Evolutionary conservation across 2,888 invertebrate genomes (phyloP).

Genomic region (Automeris io): DNA sequence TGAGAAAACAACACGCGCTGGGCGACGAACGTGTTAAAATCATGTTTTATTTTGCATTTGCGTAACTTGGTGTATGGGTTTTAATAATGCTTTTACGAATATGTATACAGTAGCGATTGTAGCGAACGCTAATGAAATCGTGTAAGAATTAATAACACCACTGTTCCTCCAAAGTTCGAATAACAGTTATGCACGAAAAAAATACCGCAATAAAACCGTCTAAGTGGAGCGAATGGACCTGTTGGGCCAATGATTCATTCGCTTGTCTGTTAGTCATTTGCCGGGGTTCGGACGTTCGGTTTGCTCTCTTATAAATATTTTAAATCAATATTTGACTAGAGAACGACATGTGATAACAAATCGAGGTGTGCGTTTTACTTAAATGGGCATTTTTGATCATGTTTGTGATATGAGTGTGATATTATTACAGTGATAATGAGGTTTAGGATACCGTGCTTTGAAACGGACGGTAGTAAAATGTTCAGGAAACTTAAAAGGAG

Average conservation of each 20-base stretch:
- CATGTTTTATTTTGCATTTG: too few species aligned
- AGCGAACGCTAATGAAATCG: not conserved
- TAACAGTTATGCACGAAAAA: conserved; percentile 53
- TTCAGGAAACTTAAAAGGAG: conserved; percentile 34
- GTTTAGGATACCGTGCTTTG: conserved; percentile 33
- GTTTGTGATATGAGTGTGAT: conserved; percentile 7
- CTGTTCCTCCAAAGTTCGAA: conserved; percentile 28
- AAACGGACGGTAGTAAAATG: conserved; percentile 25
- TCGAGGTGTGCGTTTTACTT: not conserved
- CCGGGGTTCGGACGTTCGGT: conserved; percentile 35
- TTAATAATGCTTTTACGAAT: conserved; percentile 11
- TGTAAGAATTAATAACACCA: conserved; percentile 39
- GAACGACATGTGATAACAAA: conserved; percentile 16
- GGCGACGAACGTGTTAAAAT: too few species aligned
- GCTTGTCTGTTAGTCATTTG: conserved; percentile 46
- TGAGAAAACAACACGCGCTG: too few species aligned
- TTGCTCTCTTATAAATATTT: conserved; percentile 55
- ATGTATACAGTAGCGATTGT: not conserved
- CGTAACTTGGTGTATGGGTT: too few species aligned
- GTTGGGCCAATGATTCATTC: conserved; percentile 56
- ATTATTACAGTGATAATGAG: conserved; percentile 34
- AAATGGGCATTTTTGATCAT: not conserved
- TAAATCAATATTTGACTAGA: conserved; percentile 51
- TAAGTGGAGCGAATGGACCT: conserved; percentile 51
- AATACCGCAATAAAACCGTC: conserved; percentile 64